These are phyloP conservation scores for Pelagia noctiluca DNA, from an alignment of 30 jellyfish, hydroid and myxozoan genomes.

Conservation along the genomic window DNA sequence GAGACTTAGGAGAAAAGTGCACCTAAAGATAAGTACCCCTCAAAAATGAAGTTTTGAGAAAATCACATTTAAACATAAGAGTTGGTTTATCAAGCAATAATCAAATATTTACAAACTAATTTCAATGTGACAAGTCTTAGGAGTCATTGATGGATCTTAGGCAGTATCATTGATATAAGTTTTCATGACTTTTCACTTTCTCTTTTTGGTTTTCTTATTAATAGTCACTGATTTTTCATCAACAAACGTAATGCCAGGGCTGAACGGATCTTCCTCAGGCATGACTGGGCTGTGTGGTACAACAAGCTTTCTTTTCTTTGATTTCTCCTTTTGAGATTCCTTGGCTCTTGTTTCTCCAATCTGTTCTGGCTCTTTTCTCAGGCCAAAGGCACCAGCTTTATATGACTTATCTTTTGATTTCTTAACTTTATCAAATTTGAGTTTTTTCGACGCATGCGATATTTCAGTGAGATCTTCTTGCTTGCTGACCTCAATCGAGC, in stretches of 20 bases:
- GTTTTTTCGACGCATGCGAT: not conserved
- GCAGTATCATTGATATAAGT: not conserved
- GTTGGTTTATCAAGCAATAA: not conserved
- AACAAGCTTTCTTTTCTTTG: not conserved
- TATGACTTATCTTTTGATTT: not conserved
- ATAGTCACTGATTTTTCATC: not conserved
- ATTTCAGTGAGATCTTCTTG: not conserved
- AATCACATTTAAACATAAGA: not conserved
- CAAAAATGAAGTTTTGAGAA: not conserved
- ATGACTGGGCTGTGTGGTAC: not conserved
- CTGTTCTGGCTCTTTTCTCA: not conserved
- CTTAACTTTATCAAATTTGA: not conserved
- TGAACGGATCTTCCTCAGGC: not conserved
- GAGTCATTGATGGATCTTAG: not conserved
- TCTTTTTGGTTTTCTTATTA: not conserved
- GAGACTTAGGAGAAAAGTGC: not conserved
- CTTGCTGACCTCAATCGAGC: not conserved
- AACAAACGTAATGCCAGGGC: not conserved
- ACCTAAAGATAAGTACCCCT: not conserved
- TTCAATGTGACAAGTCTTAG: not conserved
- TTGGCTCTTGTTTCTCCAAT: not conserved
- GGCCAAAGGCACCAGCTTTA: not conserved
- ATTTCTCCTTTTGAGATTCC: not conserved
- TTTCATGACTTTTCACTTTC: not conserved
- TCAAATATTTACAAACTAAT: not conserved